These are phyloP conservation scores for Xestia c-nigrum DNA, from an alignment of 2,888 invertebrate species.

Conservation along the genomic window DNA sequence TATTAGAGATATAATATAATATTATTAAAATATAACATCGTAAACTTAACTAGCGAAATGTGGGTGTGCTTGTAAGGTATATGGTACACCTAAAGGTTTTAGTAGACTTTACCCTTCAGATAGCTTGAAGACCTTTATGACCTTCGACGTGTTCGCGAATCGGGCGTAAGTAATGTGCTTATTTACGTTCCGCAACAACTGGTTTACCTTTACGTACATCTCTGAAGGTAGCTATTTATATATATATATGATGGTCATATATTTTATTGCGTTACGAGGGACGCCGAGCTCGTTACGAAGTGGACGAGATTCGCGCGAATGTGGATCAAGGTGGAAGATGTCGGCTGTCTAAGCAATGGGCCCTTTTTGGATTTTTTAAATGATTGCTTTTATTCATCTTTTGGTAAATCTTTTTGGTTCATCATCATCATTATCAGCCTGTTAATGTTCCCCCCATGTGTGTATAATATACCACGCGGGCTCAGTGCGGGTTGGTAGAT, in stretches of 20 bases:
- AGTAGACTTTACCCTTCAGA: too few species aligned
- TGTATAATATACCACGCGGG: too few species aligned
- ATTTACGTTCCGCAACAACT: conserved; percentile 25
- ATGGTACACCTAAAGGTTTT: too few species aligned
- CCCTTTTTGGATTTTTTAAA: not conserved
- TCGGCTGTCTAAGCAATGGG: conserved; percentile 13
- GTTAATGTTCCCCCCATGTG: too few species aligned
- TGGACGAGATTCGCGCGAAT: conserved; percentile 26
- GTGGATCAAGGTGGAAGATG: conserved; percentile 60
- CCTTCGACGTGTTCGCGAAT: not conserved
- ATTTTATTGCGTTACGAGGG: conserved; percentile 45
- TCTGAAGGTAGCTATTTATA: conserved; percentile 5
- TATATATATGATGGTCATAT: conserved; percentile 17
- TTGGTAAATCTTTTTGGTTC: not conserved
- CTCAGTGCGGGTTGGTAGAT: too few species aligned
- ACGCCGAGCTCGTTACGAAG: conserved; percentile 22
- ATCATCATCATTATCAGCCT: too few species aligned
- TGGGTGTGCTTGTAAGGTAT: too few species aligned
- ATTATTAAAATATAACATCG: too few species aligned
- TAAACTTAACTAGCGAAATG: too few species aligned
- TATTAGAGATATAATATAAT: not conserved
- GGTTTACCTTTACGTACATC: conserved; percentile 56
- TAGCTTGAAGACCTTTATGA: not conserved
- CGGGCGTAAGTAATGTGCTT: not conserved
- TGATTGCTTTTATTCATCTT: not conserved